phyloP scores from a whole-genome alignment of 2,888 invertebrate genomes.

The Tetranychus truncatus region DNA sequence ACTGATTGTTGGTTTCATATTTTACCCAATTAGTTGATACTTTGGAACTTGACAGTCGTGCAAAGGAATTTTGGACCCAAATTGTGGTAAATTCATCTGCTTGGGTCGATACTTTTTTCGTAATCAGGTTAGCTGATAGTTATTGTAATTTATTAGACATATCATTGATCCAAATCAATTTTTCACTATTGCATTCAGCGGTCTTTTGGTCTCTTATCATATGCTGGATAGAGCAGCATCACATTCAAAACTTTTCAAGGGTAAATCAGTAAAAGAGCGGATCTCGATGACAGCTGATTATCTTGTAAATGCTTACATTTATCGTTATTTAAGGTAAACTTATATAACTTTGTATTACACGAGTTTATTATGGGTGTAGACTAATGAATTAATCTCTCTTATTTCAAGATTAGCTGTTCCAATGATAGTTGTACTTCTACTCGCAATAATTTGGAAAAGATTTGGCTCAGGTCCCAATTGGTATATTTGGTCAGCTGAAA shows the following conservation, averaged over 20 bases:
- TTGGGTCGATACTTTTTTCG: constrained; percentile 8
- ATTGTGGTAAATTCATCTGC: background rate
- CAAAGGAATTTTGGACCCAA: background rate
- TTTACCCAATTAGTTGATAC: background rate
- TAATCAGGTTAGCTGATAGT: background rate
- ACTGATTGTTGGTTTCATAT: background rate
- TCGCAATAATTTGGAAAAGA: background rate
- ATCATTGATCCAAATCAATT: background rate
- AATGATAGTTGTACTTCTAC: background rate
- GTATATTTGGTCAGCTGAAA: background rate
- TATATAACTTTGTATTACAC: background rate
- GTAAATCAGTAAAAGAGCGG: background rate
- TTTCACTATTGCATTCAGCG: background rate
- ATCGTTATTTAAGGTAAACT: constrained; percentile 8
- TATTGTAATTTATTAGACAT: background rate
- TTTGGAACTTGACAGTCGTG: background rate
- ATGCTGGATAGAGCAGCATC: background rate
- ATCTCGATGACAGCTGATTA: background rate
- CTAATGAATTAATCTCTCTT: background rate
- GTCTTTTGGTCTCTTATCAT: constrained; percentile 5
- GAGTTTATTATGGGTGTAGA: background rate
- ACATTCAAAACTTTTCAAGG: background rate
- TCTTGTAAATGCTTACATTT: background rate
- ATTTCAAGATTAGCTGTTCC: background rate
- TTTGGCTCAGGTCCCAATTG: constrained; percentile 3